Evolutionary conservation across 1,140 invertebrate species (phyloP).

Genomic region (Drosophila sechellia): DNA sequence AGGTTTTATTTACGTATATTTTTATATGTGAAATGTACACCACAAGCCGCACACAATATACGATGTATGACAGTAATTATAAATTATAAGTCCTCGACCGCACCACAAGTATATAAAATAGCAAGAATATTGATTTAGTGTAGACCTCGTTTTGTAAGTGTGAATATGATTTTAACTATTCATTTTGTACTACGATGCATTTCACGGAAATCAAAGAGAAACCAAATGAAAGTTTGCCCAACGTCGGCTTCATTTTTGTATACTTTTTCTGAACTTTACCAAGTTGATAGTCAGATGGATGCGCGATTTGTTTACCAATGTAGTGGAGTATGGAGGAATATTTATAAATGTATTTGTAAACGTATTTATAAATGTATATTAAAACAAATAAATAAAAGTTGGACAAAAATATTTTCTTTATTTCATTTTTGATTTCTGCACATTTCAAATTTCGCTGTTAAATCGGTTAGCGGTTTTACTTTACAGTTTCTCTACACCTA

Average conservation of each 20-base stretch:
- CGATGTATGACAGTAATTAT: conserved; percentile 23
- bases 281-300: conserved; percentile 25
- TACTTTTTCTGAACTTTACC: conserved; percentile 49
- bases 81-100: conserved; percentile 38
- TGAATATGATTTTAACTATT: conserved; percentile 62
- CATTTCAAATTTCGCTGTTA: neutral
- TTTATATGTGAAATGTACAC: conserved; percentile 37
- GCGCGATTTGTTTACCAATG: conserved; percentile 33
- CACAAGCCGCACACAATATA: conserved; percentile 23
- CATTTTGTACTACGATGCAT: conserved; percentile 43
- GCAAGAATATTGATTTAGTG: conserved; percentile 63
- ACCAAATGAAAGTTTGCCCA: conserved; percentile 44
- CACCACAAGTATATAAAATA: conserved; percentile 14
- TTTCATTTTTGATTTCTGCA: neutral
- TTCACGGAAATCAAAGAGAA: conserved; percentile 44
- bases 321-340: conserved; percentile 15
- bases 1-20: conserved; percentile 37
- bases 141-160: conserved; percentile 65
- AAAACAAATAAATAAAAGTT: conserved; percentile 33
- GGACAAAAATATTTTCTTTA: neutral
- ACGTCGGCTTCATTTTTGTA: conserved; percentile 44
- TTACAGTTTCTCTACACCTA: neutral
- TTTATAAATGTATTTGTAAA: conserved; percentile 53
- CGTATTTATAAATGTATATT: conserved; percentile 46
- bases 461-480: neutral